Evolutionary conservation across 2,113 vertebrate species (phyloP), one percentile per base, ranked within the genome.

Genomic region (Python bivittatus): DNA sequence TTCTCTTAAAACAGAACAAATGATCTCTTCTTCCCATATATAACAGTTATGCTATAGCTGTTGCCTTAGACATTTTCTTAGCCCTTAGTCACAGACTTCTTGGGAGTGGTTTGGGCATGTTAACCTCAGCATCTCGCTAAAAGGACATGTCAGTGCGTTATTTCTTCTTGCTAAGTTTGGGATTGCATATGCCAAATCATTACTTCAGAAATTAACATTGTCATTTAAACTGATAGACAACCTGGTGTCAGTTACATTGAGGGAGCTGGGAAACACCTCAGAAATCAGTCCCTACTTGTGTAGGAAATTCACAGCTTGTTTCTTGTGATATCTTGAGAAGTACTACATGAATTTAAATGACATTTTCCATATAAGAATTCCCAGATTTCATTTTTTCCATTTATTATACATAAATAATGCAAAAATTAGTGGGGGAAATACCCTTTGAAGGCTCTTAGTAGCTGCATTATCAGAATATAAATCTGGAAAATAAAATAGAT

Each of bases 81-180:
- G 53, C 38, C 42, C 29, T 92, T 79, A 92, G 42, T 89, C 8
- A 42, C 22, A 4, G 42, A 29, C 15, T 88, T 23, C 44, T 88
- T 88, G 52, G 54, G 54, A 88, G 56, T 60, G 17, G 86, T 84
- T 92, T 92, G 64, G 56, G 56, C 64, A 57, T 88, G 52, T 88
- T 52, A 38, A 42, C 13, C 23, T 42, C 6, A 68, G 52, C 1
- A 4, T 91, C 53, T 56, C 42, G 38, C 61, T 92, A 53, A 88
- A 56, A 1, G 11, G 61, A 88, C 6, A 42, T n/a, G 57, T 27
- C 68, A 83, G 23, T 52, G n/a, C 42, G 22, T 79, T n/a, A 22
- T 33, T 91, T 61, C 17, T 48, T 64, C 33, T 86, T 52, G 58
- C 20, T 86, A 64, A 48, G 12, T 13, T 38, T 22, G 52, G 27